phyloP scores from a whole-genome alignment of 2,113 vertebrate species.

The Paraplagusia blochii region DNA sequence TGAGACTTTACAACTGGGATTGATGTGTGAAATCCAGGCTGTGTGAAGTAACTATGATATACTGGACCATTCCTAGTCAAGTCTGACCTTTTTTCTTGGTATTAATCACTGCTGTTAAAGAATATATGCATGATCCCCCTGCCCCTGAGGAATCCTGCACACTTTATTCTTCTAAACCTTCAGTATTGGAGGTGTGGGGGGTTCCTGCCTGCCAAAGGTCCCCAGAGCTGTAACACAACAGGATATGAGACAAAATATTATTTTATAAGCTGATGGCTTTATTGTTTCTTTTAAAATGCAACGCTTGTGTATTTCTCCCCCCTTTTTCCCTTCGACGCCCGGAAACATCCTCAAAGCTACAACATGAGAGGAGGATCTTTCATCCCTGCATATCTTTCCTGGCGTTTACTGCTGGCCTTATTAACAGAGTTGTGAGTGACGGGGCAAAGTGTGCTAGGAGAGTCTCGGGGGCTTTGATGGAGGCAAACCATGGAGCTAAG shows the following conservation, averaged over 20 bases:
- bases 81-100: slow-evolving; percentile 76
- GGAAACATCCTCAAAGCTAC: slow-evolving; percentile 66
- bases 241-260: slow-evolving; percentile 65
- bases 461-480: slow-evolving; percentile 63
- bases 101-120: slow-evolving; percentile 73
- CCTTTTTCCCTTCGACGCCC: slow-evolving; percentile 36
- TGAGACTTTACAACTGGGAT: slow-evolving; percentile 66
- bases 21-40: slow-evolving; percentile 71
- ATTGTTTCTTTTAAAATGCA: slow-evolving; percentile 71
- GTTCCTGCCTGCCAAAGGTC: slow-evolving; percentile 44
- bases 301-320: slow-evolving; percentile 48
- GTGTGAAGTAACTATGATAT: slow-evolving; percentile 72
- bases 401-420: slow-evolving; percentile 73
- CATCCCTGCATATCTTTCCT: slow-evolving; percentile 69
- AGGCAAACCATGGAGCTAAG: slow-evolving; percentile 50
- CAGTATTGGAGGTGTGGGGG: slow-evolving; percentile 15
- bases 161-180: slow-evolving; percentile 60
- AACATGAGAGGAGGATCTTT: slow-evolving; percentile 67
- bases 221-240: slow-evolving; percentile 53
- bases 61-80: slow-evolving; percentile 71
- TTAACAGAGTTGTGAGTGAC: slow-evolving; percentile 73
- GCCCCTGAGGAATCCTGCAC: slow-evolving; percentile 50
- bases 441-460: slow-evolving; percentile 53
- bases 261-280: slow-evolving; percentile 70
- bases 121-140: slow-evolving; percentile 71